These are phyloP conservation scores for Neodiprion pinetum DNA, from an alignment of 1,140 invertebrate genomes.

Conservation along the genomic window DNA sequence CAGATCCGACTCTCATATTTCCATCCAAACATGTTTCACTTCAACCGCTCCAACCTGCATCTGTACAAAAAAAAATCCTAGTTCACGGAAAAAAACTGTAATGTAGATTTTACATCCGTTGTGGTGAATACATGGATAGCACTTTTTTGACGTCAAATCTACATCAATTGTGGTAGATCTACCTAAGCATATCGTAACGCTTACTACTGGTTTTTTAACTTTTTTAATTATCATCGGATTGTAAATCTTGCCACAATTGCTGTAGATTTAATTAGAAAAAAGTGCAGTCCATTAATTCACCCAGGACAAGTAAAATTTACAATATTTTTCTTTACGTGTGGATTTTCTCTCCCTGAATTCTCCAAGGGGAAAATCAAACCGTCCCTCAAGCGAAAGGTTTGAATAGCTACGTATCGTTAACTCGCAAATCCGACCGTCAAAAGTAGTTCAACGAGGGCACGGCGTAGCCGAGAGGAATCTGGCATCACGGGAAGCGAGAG, in stretches of 20 bases:
- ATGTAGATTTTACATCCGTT: too few species aligned
- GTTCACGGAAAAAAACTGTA: too few species aligned
- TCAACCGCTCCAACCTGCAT: background rate
- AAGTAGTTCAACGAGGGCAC: conserved; percentile 18
- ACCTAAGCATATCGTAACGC: too few species aligned
- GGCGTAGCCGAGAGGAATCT: conserved; percentile 21
- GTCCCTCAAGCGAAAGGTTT: conserved; percentile 42
- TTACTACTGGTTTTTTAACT: too few species aligned
- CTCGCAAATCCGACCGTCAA: conserved; percentile 57
- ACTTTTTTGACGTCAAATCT: too few species aligned
- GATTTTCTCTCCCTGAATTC: background rate
- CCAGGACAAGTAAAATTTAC: conserved; percentile 19
- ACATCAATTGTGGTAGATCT: too few species aligned
- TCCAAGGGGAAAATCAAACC: conserved; percentile 36
- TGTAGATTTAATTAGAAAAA: conserved; percentile 9
- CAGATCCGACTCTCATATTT: background rate
- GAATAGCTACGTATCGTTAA: conserved; percentile 55
- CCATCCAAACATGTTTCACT: background rate
- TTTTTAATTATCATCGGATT: background rate
- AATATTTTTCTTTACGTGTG: conserved; percentile 25
- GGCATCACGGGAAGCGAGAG: conserved; percentile 30
- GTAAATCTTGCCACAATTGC: background rate
- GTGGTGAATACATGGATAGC: too few species aligned
- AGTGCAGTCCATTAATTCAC: conserved; percentile 16
- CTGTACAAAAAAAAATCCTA: background rate